Evolutionary conservation across 1,140 invertebrate species (phyloP), one percentile per base, ranked within the genome.

Genomic region (Aphelenchoides besseyi): DNA sequence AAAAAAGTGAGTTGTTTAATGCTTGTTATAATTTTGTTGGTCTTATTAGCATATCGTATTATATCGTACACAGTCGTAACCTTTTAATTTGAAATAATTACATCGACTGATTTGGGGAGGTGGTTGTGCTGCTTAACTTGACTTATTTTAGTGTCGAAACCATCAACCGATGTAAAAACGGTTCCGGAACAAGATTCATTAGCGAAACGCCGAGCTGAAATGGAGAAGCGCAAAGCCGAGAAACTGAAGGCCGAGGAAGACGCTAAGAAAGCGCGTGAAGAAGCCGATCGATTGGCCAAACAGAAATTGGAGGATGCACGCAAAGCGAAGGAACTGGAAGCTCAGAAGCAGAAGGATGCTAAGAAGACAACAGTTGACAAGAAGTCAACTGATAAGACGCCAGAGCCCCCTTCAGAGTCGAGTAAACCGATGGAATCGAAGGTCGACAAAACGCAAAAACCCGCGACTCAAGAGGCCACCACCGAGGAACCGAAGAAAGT

Each of bases 141-240:
- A n/a, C n/a, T n/a, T n/a, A n/a, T n/a, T n/a, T n/a, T n/a, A n/a
- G n/a, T n/a, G 23, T 23, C 41, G 41, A 48, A 48, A 48, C 41
- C 12, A 48, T 16, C 41, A 23, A 48, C 41, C 41, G 41, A 12
- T 23, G 12, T 48, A 16, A 23, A 48, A 48, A 23, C 23, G 41
- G 12, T 23, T 23, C 12, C 41, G 12, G 41, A 48, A 23, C 41
- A 48, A 23, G 41, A 48, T 23, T 48, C 41, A 29, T 33, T 59
- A 16, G 55, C 5, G 55, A 33, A 59, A 59, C 5, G 55, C 5
- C 26, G 55, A 33, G 55, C 55, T 8, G 55, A 59, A 23, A 59
- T 59, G 55, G 5, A 59, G 23, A 28, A 33, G 18, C 55, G 55
- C 26, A 59, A 59, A 33, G 55, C 5, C 5, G 55, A 59, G 55